Conservation (phyloP, 1,140 invertebrate species). For the Diabrotica undecimpunctata region DNA sequence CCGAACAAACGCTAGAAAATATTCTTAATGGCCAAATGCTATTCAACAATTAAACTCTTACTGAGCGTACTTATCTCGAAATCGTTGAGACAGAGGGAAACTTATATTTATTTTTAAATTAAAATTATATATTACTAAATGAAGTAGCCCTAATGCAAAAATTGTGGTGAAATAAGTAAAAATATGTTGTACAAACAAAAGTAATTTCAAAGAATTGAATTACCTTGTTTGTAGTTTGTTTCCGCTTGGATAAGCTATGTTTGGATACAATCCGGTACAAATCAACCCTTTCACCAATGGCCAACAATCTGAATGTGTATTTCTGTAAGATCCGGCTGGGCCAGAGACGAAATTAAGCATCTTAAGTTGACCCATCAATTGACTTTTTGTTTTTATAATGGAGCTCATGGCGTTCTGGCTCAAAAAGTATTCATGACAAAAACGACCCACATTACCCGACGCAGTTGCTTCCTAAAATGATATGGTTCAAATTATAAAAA, state of each 20-base stretch:
- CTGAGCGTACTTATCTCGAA: too few species aligned
- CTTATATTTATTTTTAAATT: too few species aligned
- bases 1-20: too few species aligned
- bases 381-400: constrained; percentile 71
- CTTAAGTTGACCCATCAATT: constrained; percentile 80
- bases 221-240: constrained; percentile 36
- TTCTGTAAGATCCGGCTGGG: constrained; percentile 68
- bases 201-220: not conserved
- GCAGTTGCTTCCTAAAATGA: constrained; percentile 18
- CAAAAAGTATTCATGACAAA: constrained; percentile 78
- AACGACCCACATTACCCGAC: constrained; percentile 60
- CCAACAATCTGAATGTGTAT: constrained; percentile 87
- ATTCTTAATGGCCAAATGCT: too few species aligned
- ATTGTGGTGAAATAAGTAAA: too few species aligned
- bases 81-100: too few species aligned
- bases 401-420: constrained; percentile 84
- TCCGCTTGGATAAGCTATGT: constrained; percentile 61
- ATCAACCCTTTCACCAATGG: constrained; percentile 87
- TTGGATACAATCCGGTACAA: constrained; percentile 82
- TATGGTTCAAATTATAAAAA: too few species aligned
- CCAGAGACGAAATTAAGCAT: constrained; percentile 82
- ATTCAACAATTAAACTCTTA: too few species aligned
- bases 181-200: not conserved
- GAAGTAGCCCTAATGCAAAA: too few species aligned
- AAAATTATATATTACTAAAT: too few species aligned